Percentiles rank a stretch among this genome's conserved stretches.
Conservation (phyloP, 2,113 vertebrate species). For the Bungarus multicinctus region DNA sequence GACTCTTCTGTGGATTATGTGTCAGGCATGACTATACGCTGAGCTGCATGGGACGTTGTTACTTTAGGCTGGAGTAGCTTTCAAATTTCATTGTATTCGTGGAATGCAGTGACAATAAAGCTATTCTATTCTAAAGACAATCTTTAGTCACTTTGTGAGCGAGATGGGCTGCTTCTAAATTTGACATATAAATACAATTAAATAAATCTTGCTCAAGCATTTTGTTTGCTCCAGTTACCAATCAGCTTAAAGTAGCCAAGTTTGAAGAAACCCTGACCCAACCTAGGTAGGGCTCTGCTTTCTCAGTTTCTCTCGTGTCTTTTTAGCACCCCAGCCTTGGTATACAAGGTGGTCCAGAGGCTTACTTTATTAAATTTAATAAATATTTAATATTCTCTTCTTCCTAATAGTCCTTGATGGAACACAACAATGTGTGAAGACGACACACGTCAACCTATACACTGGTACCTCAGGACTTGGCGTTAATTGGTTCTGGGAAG, state of each 20-base stretch:
- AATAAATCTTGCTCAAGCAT: neutral
- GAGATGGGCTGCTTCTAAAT: neutral
- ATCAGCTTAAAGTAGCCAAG: neutral
- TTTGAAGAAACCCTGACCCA: neutral
- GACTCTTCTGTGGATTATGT: neutral
- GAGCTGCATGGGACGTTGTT: neutral
- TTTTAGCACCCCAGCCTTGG: slow-evolving; percentile 71
- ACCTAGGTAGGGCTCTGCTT: neutral
- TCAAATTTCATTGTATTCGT: no score
- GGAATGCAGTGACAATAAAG: no score
- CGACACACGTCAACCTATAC: neutral
- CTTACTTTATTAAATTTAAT: slow-evolving; percentile 38
- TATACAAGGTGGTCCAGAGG: slow-evolving; percentile 84
- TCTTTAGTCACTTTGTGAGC: neutral
- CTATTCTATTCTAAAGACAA: neutral
- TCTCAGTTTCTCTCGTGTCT: neutral
- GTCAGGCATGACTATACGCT: neutral
- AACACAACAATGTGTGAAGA: neutral
- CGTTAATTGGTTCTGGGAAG: neutral
- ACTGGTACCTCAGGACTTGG: neutral
- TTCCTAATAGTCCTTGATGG: no score
- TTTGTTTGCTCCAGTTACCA: neutral
- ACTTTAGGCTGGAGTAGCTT: neutral
- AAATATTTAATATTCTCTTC: no score
- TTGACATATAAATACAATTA: neutral